Evolutionary conservation across 2,113 vertebrate species (phyloP), one percentile per base, ranked within the genome.

Genomic region (Nycticryphes semicollaris): DNA sequence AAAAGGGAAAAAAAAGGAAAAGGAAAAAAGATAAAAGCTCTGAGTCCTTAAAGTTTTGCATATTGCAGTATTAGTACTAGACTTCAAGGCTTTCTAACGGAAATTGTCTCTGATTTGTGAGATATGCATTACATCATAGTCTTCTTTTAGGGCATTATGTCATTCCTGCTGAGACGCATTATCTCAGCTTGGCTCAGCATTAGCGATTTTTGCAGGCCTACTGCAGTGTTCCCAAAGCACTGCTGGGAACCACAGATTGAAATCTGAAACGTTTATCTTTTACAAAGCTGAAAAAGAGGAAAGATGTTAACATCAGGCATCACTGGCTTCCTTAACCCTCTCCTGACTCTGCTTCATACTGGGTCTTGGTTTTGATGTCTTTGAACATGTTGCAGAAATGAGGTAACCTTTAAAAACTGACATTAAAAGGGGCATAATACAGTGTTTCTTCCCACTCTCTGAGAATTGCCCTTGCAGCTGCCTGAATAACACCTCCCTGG

Each of bases 61-160:
- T 89, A 90, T 80, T 50, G 91, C 96, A 97, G 96, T 97, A 95
- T 97, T 95, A 98, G 91, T 97, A 92, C 94, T 90, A 94, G 94
- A 94, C 96, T 98, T 98, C 83, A 91, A 97, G 94, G 97, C 96
- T 98, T 96, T 97, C 96, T 96, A 97, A 95, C 75, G 51, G 97
- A 98, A 98, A 98, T 97, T 96, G 97, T 95, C 96, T 98, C 96
- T 96, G 97, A 96, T 98, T 98, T 98, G 97, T 97, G 95, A 97
- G 96, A 98, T 97, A 91, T 82, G 96, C 98, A 98, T 99, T 98
- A 98, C 98, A 98, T 99, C 98, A 99, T 97, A 67, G 91, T 95
- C 98, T 98, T 97, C 97, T 98, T 98, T 99, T 98, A 98, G 98
- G 96, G 95, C 98, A 98, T 99, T 98, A 98, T 98, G 98, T 99